phyloP scores from a whole-genome alignment of 2,888 invertebrate genomes.

The Hedya salicella region DNA sequence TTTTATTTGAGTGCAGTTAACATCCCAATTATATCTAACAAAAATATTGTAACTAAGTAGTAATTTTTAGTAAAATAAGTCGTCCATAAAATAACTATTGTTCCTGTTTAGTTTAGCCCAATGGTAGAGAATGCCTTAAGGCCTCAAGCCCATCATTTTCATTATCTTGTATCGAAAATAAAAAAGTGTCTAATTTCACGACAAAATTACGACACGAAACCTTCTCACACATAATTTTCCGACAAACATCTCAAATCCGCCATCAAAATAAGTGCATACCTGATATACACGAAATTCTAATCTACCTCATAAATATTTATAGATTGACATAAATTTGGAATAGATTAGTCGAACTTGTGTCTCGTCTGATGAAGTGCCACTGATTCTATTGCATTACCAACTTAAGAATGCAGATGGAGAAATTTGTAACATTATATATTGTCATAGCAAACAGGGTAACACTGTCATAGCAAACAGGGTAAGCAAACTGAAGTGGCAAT shows the following conservation, averaged over 20 bases:
- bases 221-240: slow-evolving; percentile 25
- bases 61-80: no score
- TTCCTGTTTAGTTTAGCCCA: no score
- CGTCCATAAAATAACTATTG: no score
- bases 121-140: no score
- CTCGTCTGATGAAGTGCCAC: slow-evolving; percentile 21
- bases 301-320: slow-evolving; percentile 44
- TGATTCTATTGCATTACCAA: slow-evolving; percentile 18
- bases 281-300: slow-evolving; percentile 33
- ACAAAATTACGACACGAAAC: slow-evolving; percentile 25
- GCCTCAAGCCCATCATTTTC: no score
- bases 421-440: slow-evolving; percentile 13
- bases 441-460: not conserved
- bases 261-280: slow-evolving; percentile 45
- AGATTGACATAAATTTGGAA: slow-evolving; percentile 43
- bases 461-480: no score
- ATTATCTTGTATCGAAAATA: no score
- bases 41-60: no score
- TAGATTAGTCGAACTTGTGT: slow-evolving; percentile 43
- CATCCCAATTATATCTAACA: no score
- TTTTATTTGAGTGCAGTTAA: no score
- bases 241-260: slow-evolving; percentile 24
- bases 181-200: not conserved
- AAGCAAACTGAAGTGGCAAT: no score
- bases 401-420: not conserved